phyloP scores from a whole-genome alignment of 2,113 vertebrate genomes.

The Thinocorus orbignyianus region DNA sequence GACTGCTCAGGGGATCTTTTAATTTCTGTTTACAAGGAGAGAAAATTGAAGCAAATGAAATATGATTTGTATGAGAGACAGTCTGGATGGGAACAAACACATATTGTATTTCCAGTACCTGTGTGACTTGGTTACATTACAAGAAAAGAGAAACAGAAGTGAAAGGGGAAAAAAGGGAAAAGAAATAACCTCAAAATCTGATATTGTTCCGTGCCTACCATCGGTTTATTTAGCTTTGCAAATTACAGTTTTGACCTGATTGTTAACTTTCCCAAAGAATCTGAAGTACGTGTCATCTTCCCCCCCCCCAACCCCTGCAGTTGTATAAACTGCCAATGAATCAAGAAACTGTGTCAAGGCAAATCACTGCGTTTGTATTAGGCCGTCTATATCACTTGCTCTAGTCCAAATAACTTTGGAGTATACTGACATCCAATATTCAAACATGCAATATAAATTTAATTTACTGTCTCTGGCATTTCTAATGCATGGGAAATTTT shows the following conservation, averaged over 20 bases:
- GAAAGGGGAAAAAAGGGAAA: background rate
- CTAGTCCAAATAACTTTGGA: background rate
- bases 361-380: constrained; percentile 29
- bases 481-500: constrained; percentile 23
- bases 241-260: background rate
- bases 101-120: background rate
- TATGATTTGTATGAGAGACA: background rate
- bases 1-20: background rate
- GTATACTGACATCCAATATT: background rate
- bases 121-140: background rate
- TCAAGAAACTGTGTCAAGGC: background rate
- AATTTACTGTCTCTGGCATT: constrained; percentile 26
- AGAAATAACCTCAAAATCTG: background rate
- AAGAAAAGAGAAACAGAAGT: background rate
- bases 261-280: background rate
- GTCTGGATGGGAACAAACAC: background rate
- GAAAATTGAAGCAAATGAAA: constrained; percentile 3
- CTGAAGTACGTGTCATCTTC: background rate
- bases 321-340: background rate
- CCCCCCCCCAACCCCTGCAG: too few relatives aligned
- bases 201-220: background rate
- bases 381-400: background rate
- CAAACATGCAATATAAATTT: constrained; percentile 21
- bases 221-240: background rate
- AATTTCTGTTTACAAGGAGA: background rate